Evolutionary conservation across 2,797 vertebrate species (phyloP), one percentile per base, ranked within the genome.

Genomic region (Coreius guichenoti): DNA sequence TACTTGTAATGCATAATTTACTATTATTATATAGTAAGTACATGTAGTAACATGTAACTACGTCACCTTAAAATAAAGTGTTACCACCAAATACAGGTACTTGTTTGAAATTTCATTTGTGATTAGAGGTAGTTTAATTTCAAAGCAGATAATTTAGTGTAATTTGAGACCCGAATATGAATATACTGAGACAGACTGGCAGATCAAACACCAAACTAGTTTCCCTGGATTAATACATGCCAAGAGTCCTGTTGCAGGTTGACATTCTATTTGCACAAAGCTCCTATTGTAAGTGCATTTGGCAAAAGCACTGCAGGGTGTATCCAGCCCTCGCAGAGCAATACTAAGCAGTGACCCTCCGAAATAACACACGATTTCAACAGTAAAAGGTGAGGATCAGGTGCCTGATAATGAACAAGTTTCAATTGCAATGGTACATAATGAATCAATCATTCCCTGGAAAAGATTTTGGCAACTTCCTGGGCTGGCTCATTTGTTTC

Each of bases 251-350:
- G 5, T n/a, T 31, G 17, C 72, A 82, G 75, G 67, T 79, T 36
- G 23, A 7, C 61, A 16, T 51, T 70, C 31, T 51, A 7, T 82
- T 16, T 51, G 72, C 69, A 90, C 87, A 90, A 90, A 82, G 81
- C 67, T 68, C 73, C 26, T 80, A 67, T 77, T 87, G 87, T 86
- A 78, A 4, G 5, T 63, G n/a, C 21, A 73, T 45, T 65, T 47
- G 78, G 84, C 81, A 82, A 86, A 67, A 49, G 16, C 26, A 21
- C 36, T 3, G n/a, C 12, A 49, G 81, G 51, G 68, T 84, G 84
- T 74, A 84, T 51, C 61, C 45, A 75, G 61, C 26, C 19, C 51
- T n/a, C 13, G 5, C 33, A 63, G 45, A 56, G 26, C 5, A 77
- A 47, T 21, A 12, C n/a, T 54, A 13, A n/a, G 33, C 14, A 45